Percentiles rank a stretch among this genome's conserved stretches.
Conservation (phyloP, 2,888 invertebrate species). For the Pimpla rufipes region DNA sequence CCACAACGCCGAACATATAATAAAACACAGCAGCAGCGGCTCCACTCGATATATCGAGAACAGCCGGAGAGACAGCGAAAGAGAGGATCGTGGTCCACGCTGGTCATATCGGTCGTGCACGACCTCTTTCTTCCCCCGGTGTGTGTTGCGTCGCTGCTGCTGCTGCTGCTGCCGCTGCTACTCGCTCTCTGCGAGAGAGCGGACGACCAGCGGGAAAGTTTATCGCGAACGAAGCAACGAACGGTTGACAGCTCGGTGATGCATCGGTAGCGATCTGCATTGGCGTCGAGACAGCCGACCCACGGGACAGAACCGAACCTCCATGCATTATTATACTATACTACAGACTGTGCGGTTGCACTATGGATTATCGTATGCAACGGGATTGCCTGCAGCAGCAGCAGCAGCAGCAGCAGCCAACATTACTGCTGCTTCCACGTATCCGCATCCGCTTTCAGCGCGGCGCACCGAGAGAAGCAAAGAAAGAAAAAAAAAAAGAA, state of each 20-base stretch:
- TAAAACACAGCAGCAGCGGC: background rate
- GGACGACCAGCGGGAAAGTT: conserved; percentile 76
- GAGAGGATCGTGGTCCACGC: background rate
- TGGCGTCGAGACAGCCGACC: conserved; percentile 74
- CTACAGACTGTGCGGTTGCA: background rate
- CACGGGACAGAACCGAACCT: conserved; percentile 2
- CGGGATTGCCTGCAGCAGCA: conserved; percentile 23
- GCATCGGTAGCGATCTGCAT: conserved; percentile 80
- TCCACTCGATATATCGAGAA: conserved; percentile 14
- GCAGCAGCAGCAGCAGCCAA: conserved; percentile 8
- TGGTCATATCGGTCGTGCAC: conserved; percentile 42
- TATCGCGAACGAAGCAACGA: conserved; percentile 75
- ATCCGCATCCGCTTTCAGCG: conserved; percentile 58
- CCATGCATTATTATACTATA: background rate
- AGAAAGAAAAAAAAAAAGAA: conserved; percentile 15
- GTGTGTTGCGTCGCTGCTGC: background rate
- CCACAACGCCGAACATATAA: background rate
- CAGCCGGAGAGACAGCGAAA: too few relatives aligned
- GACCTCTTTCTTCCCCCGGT: conserved; percentile 54
- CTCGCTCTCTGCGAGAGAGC: conserved; percentile 3
- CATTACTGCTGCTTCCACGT: conserved; percentile 40
- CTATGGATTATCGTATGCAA: conserved; percentile 13
- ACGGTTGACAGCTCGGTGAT: conserved; percentile 80
- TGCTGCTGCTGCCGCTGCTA: background rate
- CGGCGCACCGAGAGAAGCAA: conserved; percentile 13